Conservation (phyloP, 1,140 invertebrate genomes). For the Linepithema humile region DNA sequence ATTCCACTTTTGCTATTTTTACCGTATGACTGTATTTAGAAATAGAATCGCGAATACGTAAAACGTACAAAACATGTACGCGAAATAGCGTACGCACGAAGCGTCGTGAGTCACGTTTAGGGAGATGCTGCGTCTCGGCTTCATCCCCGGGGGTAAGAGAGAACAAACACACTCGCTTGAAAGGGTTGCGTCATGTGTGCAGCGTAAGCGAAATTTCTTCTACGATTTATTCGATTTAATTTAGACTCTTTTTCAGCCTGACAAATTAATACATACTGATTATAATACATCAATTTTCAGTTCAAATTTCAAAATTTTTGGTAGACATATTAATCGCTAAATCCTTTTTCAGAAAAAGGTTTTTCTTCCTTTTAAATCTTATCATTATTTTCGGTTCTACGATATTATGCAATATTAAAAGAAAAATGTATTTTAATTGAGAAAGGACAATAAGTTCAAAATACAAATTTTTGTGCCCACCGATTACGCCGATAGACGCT, state of each 20-base stretch:
- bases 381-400: too few species aligned
- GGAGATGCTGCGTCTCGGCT: conserved; percentile 59
- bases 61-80: not conserved
- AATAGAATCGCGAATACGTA: conserved; percentile 34
- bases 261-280: too few species aligned
- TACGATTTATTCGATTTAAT: not conserved
- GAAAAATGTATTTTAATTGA: too few species aligned
- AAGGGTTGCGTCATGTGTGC: conserved; percentile 49
- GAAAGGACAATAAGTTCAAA: too few species aligned
- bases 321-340: too few species aligned
- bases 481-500: too few species aligned
- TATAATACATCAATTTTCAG: too few species aligned
- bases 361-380: too few species aligned
- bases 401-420: too few species aligned
- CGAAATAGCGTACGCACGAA: not conserved
- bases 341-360: too few species aligned
- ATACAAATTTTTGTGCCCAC: too few species aligned
- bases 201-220: not conserved
- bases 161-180: conserved; percentile 36
- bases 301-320: too few species aligned
- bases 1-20: not conserved
- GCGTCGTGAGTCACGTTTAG: conserved; percentile 65
- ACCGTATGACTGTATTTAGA: not conserved
- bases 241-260: not conserved
- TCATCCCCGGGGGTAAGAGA: conserved; percentile 37